Evolutionary conservation across 2,113 vertebrate genomes (phyloP).

Genomic region (Rhinopomastus cyanomelas): DNA sequence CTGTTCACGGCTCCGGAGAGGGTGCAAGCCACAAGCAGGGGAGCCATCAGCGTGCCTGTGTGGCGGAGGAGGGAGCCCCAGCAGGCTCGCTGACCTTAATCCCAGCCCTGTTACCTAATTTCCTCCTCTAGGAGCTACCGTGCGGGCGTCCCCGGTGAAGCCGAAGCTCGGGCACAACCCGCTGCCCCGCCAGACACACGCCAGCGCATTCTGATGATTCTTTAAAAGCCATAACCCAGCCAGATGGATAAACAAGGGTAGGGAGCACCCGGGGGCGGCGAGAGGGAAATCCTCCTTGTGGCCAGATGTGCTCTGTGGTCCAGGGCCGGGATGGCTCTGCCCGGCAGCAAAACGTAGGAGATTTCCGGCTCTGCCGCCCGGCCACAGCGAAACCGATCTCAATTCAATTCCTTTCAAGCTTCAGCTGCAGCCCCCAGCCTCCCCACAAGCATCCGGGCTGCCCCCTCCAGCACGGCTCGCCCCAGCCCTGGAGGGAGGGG

Average conservation of each 20-base stretch:
- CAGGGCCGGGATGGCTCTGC: background rate
- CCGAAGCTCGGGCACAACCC: background rate
- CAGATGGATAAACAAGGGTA: background rate
- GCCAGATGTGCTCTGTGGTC: background rate
- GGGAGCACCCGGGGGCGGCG: accelerated
- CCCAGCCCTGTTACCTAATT: background rate
- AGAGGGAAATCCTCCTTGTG: background rate
- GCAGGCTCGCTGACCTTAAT: background rate
- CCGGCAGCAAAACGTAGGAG: background rate
- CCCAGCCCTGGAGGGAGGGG: no score
- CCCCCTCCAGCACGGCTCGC: no score
- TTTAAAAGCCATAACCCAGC: background rate
- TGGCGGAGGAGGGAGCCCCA: accelerated
- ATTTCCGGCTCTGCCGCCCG: accelerated
- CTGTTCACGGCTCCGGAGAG: background rate
- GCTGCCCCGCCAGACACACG: background rate
- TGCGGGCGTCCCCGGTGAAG: accelerated
- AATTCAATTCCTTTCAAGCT: no score
- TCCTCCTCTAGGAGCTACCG: background rate
- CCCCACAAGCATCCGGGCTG: no score
- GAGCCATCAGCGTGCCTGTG: background rate
- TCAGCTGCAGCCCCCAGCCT: no score
- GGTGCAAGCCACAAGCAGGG: no score
- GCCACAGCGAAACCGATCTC: accelerated
- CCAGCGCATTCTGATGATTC: background rate